Percentiles rank a stretch among this genome's conserved stretches.
Evolutionary conservation across 2,888 invertebrate species (phyloP).

Genomic region (Acanthosepion esculentum): DNA sequence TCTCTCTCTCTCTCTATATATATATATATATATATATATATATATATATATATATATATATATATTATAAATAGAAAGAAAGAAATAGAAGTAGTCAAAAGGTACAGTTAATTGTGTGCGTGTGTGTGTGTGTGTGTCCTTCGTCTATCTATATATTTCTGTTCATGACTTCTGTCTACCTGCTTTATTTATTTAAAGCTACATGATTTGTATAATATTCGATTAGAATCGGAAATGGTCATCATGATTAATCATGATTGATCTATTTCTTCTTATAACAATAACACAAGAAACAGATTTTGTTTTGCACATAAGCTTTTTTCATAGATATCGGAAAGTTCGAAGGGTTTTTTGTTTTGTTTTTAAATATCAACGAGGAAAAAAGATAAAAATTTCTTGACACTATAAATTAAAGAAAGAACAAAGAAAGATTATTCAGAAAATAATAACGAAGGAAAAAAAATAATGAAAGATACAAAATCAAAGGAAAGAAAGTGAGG

Average conservation of each 20-base stretch:
- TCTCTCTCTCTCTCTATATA: no score
- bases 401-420: background rate
- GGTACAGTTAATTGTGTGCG: no score
- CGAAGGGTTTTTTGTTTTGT: no score
- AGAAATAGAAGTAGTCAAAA: no score
- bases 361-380: background rate
- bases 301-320: background rate
- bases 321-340: no score
- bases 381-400: background rate
- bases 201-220: background rate
- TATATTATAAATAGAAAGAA: no score
- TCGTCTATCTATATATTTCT: background rate
- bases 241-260: no score
- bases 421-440: background rate
- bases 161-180: background rate
- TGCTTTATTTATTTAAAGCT: background rate
- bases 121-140: background rate
- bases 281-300: background rate
- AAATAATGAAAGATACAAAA: background rate
- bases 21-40: no score
- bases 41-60: no score
- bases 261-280: no score
- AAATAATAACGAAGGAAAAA: background rate
- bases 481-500: background rate
- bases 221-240: background rate